Percentiles rank a stretch among this genome's conserved stretches.
Evolutionary conservation across 2,797 vertebrate genomes (phyloP).

Genomic region (Cirrhinus molitorella): DNA sequence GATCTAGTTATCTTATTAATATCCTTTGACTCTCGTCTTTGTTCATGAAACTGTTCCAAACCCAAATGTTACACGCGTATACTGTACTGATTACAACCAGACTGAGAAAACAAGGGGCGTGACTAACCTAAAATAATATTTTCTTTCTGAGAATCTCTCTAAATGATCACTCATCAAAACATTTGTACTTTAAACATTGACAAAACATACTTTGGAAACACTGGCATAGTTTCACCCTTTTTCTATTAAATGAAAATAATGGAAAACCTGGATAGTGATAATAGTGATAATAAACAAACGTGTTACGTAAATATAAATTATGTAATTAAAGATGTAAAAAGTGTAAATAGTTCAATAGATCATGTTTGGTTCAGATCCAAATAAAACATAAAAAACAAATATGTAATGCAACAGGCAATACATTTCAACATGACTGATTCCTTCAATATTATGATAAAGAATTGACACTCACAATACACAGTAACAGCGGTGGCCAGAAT

Average conservation of each 20-base stretch:
- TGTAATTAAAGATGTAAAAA: not conserved
- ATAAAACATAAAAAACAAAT: not conserved
- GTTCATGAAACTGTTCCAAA: not conserved
- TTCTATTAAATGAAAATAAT: not conserved
- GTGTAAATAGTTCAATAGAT: too few species aligned
- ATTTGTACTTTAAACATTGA: not conserved
- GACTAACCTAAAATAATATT: constrained; percentile 36
- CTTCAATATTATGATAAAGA: not conserved
- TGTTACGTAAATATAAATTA: not conserved
- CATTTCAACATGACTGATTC: too few species aligned
- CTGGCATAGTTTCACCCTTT: not conserved
- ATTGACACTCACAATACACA: not conserved
- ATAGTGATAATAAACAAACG: not conserved
- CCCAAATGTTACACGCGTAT: too few species aligned
- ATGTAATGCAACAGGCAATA: not conserved
- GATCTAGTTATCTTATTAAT: not conserved
- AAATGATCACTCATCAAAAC: constrained; percentile 12
- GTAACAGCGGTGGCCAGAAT: not conserved
- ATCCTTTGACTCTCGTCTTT: not conserved
- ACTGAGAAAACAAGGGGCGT: constrained; percentile 32
- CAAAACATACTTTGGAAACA: not conserved
- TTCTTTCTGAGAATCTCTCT: constrained; percentile 15
- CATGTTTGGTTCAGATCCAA: constrained; percentile 4
- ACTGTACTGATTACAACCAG: constrained; percentile 12
- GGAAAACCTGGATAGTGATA: not conserved